Percentiles rank a stretch among this genome's conserved stretches.
These are phyloP conservation scores for Meghimatium bilineatum DNA, from an alignment of 2,888 invertebrate species.

Conservation along the genomic window DNA sequence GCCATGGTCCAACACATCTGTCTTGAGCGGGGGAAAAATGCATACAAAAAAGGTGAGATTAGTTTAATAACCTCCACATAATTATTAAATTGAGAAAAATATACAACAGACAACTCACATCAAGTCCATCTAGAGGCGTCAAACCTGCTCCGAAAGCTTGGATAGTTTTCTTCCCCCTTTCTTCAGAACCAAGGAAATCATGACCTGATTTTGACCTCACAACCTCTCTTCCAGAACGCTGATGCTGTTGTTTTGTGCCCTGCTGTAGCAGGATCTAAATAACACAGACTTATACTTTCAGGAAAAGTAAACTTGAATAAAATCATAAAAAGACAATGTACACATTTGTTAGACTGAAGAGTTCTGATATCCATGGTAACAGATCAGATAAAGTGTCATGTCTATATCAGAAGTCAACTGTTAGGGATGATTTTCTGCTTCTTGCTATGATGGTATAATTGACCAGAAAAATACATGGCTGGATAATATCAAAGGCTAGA, in stretches of 20 bases:
- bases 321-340: constrained; percentile 5
- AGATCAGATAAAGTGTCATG: too few species aligned
- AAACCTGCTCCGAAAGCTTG: constrained; percentile 58
- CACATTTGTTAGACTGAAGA: background rate
- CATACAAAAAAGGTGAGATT: too few species aligned
- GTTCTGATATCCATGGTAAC: background rate
- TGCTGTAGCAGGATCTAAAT: constrained; percentile 29
- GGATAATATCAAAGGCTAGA: too few species aligned
- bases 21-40: too few species aligned
- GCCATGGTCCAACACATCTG: too few species aligned
- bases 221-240: background rate
- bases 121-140: constrained; percentile 53
- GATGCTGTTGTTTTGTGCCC: background rate
- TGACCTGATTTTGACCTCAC: background rate
- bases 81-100: background rate
- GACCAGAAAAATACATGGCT: too few species aligned
- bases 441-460: too few species aligned
- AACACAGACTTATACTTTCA: constrained; percentile 47
- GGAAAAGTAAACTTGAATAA: constrained; percentile 38
- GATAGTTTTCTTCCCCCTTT: constrained; percentile 19
- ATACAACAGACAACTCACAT: constrained; percentile 53
- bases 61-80: too few species aligned
- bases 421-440: too few species aligned
- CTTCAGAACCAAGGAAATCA: constrained; percentile 3
- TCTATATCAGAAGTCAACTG: too few species aligned